Evolutionary conservation across 1,140 invertebrate genomes (phyloP), one percentile per base, ranked within the genome.

Genomic region (Coelopa frigida): DNA sequence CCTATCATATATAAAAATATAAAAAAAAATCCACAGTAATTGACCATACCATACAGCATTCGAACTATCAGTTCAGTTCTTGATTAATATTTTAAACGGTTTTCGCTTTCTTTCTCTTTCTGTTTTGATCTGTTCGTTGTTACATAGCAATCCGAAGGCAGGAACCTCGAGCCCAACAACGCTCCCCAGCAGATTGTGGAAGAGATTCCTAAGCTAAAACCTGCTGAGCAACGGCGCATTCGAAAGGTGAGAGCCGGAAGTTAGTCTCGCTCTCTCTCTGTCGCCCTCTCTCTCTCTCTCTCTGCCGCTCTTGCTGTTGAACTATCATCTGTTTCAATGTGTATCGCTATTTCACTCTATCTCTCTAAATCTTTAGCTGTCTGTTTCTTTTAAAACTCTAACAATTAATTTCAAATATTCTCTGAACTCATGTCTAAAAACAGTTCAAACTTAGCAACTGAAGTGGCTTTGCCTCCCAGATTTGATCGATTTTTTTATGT

Each of bases 181-280:
- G 53, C 49, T 37, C 58, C 61, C n/a, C 50, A 57, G 49, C 46
- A 52, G 26, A 37, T 59, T 21, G 59, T 62, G 40, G 64, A 68
- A 54, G 61, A 68, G 45, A 58, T 67, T 20, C 64, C 61, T 11
- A 65, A 62, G 26, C 48, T 68, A 11, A 67, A 68, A 33, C 53
- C 59, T 24, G 49, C 58, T 24, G 56, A 55, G 14, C 55, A 56
- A 37, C 41, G 53, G 11, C 51, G 46, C 27, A 46, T 52, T 14
- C 32, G 56, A 38, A 64, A 67, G 64, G 64, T 45, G 31, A 46
- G 29, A 27, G 18, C 20, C 43, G n/a, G 14, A 5, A 8, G 22
- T n/a, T 8, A n/a, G 23, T 46, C 14, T 23, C 29, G 14, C 10
- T 27, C 12, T 26, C 10, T 31, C 5, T 38, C 18, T 37, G 6